A percentile compares a stretch with the other conserved stretches of the same genome.
phyloP scores from a whole-genome alignment of 2,888 invertebrate genomes.

The Ferdinandea cuprea region DNA sequence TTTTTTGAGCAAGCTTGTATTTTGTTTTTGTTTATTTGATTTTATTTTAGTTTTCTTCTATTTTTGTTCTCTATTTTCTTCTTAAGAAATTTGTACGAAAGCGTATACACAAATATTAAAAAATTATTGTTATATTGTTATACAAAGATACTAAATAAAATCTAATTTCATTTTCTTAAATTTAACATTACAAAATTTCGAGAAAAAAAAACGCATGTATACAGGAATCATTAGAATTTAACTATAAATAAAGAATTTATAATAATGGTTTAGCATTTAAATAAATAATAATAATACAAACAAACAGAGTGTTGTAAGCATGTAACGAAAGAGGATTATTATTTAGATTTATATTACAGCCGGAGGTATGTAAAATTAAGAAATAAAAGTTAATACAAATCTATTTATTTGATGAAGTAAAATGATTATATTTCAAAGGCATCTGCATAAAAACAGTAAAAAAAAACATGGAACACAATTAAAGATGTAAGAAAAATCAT shows the following conservation, averaged over 20 bases:
- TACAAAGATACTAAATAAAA: conserved; percentile 48
- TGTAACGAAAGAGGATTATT: conserved; percentile 39
- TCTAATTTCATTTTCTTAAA: conserved; percentile 45
- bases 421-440: conserved; percentile 30
- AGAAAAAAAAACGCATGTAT: conserved; percentile 53
- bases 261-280: conserved; percentile 58
- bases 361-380: conserved; percentile 52
- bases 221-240: conserved; percentile 69
- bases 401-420: conserved; percentile 32
- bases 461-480: conserved; percentile 28
- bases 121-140: conserved; percentile 65
- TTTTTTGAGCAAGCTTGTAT: background rate
- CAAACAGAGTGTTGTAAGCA: conserved; percentile 27
- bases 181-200: conserved; percentile 32
- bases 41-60: background rate
- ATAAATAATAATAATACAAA: conserved; percentile 1
- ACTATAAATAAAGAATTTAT: conserved; percentile 62
- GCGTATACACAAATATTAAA: conserved; percentile 37
- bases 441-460: conserved; percentile 18
- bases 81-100: conserved; percentile 11
- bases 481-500: conserved; percentile 21
- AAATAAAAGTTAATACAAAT: conserved; percentile 48
- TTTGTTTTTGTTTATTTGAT: background rate
- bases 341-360: conserved; percentile 52
- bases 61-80: background rate